These are phyloP conservation scores for Ochlodes sylvanus DNA, from an alignment of 2,888 invertebrate genomes.

Conservation along the genomic window DNA sequence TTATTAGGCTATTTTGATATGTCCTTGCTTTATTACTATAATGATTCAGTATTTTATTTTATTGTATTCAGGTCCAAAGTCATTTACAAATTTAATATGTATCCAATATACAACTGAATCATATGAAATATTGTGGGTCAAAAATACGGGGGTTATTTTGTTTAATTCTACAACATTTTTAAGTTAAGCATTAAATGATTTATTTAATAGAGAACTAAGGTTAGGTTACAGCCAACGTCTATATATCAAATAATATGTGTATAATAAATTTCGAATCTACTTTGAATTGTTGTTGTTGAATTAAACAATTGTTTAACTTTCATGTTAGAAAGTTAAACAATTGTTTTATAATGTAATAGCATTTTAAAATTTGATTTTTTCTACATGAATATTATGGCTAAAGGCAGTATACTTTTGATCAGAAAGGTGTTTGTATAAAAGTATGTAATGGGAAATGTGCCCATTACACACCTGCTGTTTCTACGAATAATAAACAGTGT, in stretches of 20 bases:
- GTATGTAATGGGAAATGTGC: no score
- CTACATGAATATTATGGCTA: neutral
- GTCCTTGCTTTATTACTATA: constrained; percentile 31
- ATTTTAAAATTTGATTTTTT: neutral
- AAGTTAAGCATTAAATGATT: neutral
- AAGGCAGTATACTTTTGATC: no score
- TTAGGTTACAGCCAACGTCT: neutral
- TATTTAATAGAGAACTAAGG: neutral
- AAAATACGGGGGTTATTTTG: constrained; percentile 9
- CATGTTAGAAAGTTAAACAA: neutral
- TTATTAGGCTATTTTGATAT: constrained; percentile 43
- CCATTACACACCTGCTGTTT: no score
- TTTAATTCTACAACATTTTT: neutral
- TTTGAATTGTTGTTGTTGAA: neutral
- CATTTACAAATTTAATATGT: constrained; percentile 10
- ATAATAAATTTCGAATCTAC: neutral
- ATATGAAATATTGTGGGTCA: constrained; percentile 14
- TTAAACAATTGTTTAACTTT: neutral
- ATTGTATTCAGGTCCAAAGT: constrained; percentile 27
- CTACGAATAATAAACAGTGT: neutral
- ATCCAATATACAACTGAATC: constrained; percentile 14
- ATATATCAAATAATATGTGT: neutral
- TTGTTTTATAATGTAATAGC: no score
- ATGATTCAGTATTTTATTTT: constrained; percentile 23
- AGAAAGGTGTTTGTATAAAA: no score